Conservation (phyloP, 2,888 invertebrate species). For the Pheosia gnoma region DNA sequence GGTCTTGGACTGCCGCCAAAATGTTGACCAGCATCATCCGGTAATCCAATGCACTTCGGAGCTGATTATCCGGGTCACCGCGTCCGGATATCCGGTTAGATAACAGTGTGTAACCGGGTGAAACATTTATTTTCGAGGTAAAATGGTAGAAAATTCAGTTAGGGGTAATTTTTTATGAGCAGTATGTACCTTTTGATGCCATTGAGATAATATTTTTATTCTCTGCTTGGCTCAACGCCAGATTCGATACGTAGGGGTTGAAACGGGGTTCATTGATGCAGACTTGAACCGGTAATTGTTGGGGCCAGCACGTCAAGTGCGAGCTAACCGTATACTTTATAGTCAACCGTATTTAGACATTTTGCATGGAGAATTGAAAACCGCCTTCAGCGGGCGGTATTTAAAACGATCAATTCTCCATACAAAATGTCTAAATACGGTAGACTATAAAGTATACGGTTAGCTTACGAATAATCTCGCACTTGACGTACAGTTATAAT, state of each 20-base stretch:
- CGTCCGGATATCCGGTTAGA: conserved; percentile 43
- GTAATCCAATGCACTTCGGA: conserved; percentile 51
- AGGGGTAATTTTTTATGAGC: not conserved
- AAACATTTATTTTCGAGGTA: not conserved
- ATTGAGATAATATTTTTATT: not conserved
- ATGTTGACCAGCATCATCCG: conserved; percentile 19
- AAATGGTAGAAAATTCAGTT: not conserved
- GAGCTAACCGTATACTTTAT: no score
- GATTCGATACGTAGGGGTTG: not conserved
- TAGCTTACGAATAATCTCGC: no score
- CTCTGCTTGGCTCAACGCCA: not conserved
- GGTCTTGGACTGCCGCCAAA: conserved; percentile 41
- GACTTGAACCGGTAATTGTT: not conserved
- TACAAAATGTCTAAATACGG: no score
- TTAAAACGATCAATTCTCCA: no score
- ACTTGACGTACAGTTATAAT: no score
- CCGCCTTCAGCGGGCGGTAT: no score
- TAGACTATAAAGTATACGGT: no score
- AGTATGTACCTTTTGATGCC: not conserved
- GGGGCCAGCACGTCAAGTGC: no score
- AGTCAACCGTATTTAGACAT: no score
- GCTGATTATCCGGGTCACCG: conserved; percentile 58
- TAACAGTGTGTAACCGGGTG: conserved; percentile 16
- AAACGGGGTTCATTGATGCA: not conserved
- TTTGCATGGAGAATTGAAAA: no score